Base-by-base conservation (phyloP, 2,888 invertebrate species). In the Phengaris arion region DNA sequence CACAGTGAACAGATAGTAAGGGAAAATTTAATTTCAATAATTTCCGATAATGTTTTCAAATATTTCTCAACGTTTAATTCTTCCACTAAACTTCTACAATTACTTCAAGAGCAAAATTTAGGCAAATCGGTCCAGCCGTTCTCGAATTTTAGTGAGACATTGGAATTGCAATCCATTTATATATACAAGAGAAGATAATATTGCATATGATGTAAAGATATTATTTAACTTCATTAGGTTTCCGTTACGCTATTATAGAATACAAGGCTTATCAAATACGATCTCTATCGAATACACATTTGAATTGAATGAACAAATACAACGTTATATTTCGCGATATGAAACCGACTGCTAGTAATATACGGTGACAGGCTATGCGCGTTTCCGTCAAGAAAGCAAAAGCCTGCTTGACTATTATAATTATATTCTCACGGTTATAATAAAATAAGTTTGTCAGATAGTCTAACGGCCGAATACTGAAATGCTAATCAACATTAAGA, bases 231-330 rank as follows among this genome's bases (percentile, higher is more conserved):
- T 57, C 69, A 70, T 75, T 75, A 75, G 70, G 46, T 64, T 74
- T 15, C 15, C 52, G 35, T 72, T 70, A 45, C 46, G 46, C 54
- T 46, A 54, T 69, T 69, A 75, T 75, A 57, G 77, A 79, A 74
- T 75, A 76, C 70, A 74, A 74, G 78, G 78, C 79, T 77, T 79
- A 79, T 79, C 79, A 78, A 77, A 78, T 77, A 77, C 78, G 77
- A 79, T 79, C 79, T 76, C 77, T 74, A 79, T 79, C 79, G 77
- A 78, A 78, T 76, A 76, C 77, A 80, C 78, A 79, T 79, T 79
- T 80, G 79, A 80, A 80, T 79, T 80, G 79, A 79, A 80, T 79
- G 80, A 74, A 76, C 77, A 77, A 77, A 79, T 80, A 78, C 80
- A 78, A 79, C 77, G 79, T 80, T 77, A 79, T 80, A 80, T 77